Evolutionary conservation across 2,888 invertebrate species (phyloP), one percentile per base, ranked within the genome.

Genomic region (Trimorus sp.): DNA sequence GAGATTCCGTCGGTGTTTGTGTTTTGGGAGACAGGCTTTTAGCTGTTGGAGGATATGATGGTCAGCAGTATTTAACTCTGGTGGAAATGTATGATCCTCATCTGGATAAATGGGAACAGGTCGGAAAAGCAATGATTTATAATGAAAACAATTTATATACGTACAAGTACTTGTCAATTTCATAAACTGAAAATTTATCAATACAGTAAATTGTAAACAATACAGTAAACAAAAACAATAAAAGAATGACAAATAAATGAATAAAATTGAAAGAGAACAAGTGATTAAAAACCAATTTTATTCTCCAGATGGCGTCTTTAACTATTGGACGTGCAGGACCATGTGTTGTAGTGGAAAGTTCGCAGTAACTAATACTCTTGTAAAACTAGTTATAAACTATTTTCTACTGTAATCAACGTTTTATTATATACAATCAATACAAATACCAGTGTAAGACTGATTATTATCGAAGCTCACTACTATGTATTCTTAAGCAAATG

Each of bases 21-120:
- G 92, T 97, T 48, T 94, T 98, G 11, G 98, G 97, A 0, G 96
- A 97, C 90, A 93, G 95, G 85, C 93, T 97, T 74, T 94, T 96
- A 62, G 96, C 96, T 49, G 95, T 97, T 26, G 98, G 98, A 26
- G 98, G 98, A 0, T 98, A 97, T 91, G 98, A 98, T 92, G 98
- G 98, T 37, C 96, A 96, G 88, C 95, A 96, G 86, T 98, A 97
- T 91, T 93, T 98, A 58, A 96, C 95, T 88, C 95, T 96, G 79
- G 98, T 98, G 1, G 98, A 98, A 90, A 95, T 96, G 80, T 98
- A 97, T 91, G 98, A 98, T 92, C 95, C 98, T 0, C 95, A 95
- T 90, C 93, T 94, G 3, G 96, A 97, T 92, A 95, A 95, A 90
- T 97, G 97, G 97, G 92, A 92, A 83, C 92, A 92, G 92, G 94